A percentile compares a stretch with the other conserved stretches of the same genome.
phyloP scores from a whole-genome alignment of 2,113 vertebrate genomes.

The Chauna torquata region DNA sequence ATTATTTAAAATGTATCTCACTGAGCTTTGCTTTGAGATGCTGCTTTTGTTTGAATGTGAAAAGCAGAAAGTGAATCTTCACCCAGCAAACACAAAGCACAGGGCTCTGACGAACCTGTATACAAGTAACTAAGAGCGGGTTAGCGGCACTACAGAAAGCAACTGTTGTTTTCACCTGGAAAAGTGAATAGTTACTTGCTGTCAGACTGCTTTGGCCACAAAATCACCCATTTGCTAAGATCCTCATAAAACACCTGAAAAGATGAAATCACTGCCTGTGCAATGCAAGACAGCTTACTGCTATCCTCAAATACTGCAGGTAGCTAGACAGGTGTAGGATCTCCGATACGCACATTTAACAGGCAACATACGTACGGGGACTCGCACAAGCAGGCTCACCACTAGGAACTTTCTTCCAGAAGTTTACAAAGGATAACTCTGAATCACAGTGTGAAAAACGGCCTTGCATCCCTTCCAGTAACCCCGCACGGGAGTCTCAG shows the following conservation, averaged over 20 bases:
- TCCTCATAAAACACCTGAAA: background rate
- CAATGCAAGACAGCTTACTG: background rate
- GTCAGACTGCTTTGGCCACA: background rate
- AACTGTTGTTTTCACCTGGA: background rate
- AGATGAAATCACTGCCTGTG: background rate
- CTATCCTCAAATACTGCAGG: background rate
- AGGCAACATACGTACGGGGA: background rate
- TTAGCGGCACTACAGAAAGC: background rate
- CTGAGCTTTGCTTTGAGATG: background rate
- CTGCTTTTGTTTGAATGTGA: background rate
- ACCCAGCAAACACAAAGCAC: fast-evolving
- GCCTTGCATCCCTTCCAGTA: background rate
- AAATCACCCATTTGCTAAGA: background rate
- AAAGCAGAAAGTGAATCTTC: background rate
- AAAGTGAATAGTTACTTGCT: background rate
- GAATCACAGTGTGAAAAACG: background rate
- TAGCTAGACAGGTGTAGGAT: background rate
- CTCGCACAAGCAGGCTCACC: background rate
- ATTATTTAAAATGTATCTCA: fast-evolving
- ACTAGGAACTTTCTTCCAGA: fast-evolving
- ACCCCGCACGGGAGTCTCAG: fast-evolving
- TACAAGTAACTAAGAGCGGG: fast-evolving
- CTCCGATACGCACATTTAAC: background rate
- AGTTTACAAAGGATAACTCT: background rate
- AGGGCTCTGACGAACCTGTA: background rate